phyloP scores from a whole-genome alignment of 2,113 vertebrate genomes.

The Sebastes fasciatus region DNA sequence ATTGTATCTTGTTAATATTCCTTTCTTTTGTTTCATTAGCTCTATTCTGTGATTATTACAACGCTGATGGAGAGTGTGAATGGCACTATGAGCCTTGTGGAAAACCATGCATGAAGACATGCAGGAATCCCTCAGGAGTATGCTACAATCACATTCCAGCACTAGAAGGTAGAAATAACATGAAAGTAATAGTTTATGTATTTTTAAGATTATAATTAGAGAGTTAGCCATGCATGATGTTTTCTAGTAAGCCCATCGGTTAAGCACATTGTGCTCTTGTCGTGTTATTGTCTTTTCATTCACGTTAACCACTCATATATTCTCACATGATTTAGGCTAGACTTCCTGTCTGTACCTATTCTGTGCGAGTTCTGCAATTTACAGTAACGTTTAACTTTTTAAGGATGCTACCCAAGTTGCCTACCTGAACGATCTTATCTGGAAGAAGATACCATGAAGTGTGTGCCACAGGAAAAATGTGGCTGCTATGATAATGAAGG shows the following conservation, averaged over 20 bases:
- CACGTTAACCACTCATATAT: not conserved
- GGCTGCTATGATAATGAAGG: constrained; percentile 84
- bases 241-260: not conserved
- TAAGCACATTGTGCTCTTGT: not conserved
- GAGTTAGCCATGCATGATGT: not conserved
- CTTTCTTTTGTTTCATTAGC: constrained; percentile 77
- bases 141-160: constrained; percentile 84
- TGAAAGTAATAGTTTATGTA: not conserved
- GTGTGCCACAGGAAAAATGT: constrained; percentile 82
- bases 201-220: not conserved
- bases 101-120: constrained; percentile 89
- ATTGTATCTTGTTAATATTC: not conserved
- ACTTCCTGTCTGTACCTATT: not conserved
- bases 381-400: constrained; percentile 10
- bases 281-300: not conserved
- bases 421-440: constrained; percentile 85
- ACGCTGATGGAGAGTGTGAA: constrained; percentile 87
- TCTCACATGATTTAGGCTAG: not conserved
- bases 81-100: constrained; percentile 94
- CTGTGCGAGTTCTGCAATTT: not conserved
- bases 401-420: constrained; percentile 93
- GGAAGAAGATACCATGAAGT: constrained; percentile 89
- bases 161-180: constrained; percentile 87
- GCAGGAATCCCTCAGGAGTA: constrained; percentile 87
- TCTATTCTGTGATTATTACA: constrained; percentile 94